Evolutionary conservation across 1,140 invertebrate genomes (phyloP), one percentile per base, ranked within the genome.

Genomic region (Bombus consobrinus): DNA sequence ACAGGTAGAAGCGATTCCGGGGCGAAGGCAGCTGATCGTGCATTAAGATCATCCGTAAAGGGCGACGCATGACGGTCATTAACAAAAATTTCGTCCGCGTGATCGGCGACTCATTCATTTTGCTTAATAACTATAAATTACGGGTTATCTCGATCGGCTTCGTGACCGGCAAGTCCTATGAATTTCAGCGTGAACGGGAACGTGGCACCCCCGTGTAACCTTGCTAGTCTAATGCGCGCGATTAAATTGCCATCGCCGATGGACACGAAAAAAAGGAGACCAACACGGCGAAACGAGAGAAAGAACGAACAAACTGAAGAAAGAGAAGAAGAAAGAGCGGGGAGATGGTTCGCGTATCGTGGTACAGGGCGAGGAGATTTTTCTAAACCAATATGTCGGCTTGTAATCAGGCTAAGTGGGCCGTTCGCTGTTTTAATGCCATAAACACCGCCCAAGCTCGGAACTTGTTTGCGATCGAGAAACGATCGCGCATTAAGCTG

Each of bases 121-220:
- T 84, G 85, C 88, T 92, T 94, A 93, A 94, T 94, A 93, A 93
- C 92, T 87, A 87, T 88, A 94, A 94, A 94, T 94, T 93, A 94
- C 85, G 88, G 94, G 93, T 89, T 94, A 92, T 90, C 87, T 87
- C 13, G 88, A 12, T 18, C 83, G 18, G 41, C 81, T 92, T 91
- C 88, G 89, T 89, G 86, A 89, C 86, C 87, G 87, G 88, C 90
- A 90, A 92, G 74, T 91, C 92, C 87, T 90, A 91, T 91, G 87
- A 89, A 92, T 87, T 90, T 87, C 83, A 90, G 81, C 80, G 57
- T 13, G 81, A 75, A 53, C 32, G 83, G 75, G 86, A 88, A 89
- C 88, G 83, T 79, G 88, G 85, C 85, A 84, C 85, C 86, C 83
- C 81, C 15, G 82, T 68, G 82, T 87, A 92, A 89, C 92, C 88